Percentiles rank a stretch among this genome's conserved stretches.
Evolutionary conservation across 2,888 invertebrate species (phyloP).

Genomic region (Steinernema hermaphroditum): DNA sequence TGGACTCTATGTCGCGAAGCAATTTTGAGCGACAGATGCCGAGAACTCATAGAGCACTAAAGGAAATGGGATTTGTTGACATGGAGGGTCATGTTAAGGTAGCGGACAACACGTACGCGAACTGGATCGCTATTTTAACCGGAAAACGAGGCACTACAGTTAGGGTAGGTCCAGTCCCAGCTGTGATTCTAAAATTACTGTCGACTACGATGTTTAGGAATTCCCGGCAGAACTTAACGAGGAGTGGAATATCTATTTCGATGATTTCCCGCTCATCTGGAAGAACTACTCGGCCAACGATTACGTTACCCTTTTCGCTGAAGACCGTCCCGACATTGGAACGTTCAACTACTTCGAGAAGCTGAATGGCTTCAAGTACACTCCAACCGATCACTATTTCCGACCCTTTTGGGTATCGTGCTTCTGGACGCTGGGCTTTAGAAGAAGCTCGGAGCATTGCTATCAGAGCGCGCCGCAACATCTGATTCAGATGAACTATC

Average conservation of each 20-base stretch:
- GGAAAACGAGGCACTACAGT: slow-evolving; percentile 51
- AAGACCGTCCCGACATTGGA: slow-evolving; percentile 67
- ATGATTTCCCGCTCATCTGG: slow-evolving; percentile 51
- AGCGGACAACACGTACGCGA: slow-evolving; percentile 68
- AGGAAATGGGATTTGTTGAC: slow-evolving; percentile 51
- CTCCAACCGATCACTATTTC: slow-evolving; percentile 67
- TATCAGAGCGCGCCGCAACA: slow-evolving; percentile 50
- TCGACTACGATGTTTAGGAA: too few relatives aligned
- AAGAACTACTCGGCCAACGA: slow-evolving; percentile 49
- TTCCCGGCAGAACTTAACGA: slow-evolving; percentile 52
- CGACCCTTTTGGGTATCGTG: slow-evolving; percentile 58
- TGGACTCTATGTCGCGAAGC: slow-evolving; percentile 67
- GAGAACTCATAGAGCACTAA: slow-evolving; percentile 44
- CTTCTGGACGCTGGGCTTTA: slow-evolving; percentile 47
- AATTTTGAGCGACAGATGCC: slow-evolving; percentile 66
- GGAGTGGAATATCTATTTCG: slow-evolving; percentile 50
- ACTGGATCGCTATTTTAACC: slow-evolving; percentile 65
- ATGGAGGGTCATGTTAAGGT: slow-evolving; percentile 66
- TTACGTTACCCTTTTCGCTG: slow-evolving; percentile 67
- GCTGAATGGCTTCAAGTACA: slow-evolving; percentile 62
- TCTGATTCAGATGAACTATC: slow-evolving; percentile 45
- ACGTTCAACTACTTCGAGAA: slow-evolving; percentile 66
- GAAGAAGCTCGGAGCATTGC: slow-evolving; percentile 47
- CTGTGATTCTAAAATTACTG: too few relatives aligned
- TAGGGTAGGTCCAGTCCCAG: too few relatives aligned